These are phyloP conservation scores for Hylyphantes graminicola DNA, from an alignment of 1,140 invertebrate genomes.

Conservation along the genomic window DNA sequence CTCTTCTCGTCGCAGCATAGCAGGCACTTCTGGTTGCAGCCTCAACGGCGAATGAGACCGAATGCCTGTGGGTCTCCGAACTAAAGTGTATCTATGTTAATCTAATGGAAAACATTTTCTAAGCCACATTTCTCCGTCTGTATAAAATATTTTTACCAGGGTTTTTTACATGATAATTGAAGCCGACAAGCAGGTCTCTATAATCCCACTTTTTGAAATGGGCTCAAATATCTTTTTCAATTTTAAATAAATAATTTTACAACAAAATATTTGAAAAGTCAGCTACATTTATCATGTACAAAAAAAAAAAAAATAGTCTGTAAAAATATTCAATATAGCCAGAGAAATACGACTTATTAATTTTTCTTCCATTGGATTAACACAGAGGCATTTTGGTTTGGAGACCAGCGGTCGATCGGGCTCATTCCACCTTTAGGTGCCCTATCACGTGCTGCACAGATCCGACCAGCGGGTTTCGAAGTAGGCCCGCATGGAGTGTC, in stretches of 20 bases:
- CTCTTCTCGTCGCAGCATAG: constrained; percentile 41
- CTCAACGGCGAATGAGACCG: too few relatives aligned
- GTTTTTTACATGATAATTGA: too few relatives aligned
- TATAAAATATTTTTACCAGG: too few relatives aligned
- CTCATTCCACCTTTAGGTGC: background rate
- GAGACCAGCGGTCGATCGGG: background rate
- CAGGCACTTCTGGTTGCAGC: constrained; percentile 43
- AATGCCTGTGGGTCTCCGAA: too few relatives aligned
- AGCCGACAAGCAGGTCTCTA: too few relatives aligned
- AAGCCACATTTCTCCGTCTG: too few relatives aligned
- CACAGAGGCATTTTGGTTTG: constrained; percentile 15
- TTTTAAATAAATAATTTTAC: too few relatives aligned
- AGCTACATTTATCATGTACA: background rate
- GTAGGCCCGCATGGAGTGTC: constrained; percentile 89
- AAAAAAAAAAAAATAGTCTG: too few relatives aligned
- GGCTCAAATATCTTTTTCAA: too few relatives aligned
- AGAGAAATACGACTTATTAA: background rate
- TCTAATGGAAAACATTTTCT: too few relatives aligned
- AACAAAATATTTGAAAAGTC: background rate
- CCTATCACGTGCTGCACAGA: constrained; percentile 65
- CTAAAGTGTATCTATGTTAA: too few relatives aligned
- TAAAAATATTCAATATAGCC: background rate
- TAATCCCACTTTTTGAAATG: too few relatives aligned
- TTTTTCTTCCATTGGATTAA: background rate
- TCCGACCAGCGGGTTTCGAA: constrained; percentile 90